phyloP scores from a whole-genome alignment of 2,797 vertebrate species.

The Lateolabrax maculatus region DNA sequence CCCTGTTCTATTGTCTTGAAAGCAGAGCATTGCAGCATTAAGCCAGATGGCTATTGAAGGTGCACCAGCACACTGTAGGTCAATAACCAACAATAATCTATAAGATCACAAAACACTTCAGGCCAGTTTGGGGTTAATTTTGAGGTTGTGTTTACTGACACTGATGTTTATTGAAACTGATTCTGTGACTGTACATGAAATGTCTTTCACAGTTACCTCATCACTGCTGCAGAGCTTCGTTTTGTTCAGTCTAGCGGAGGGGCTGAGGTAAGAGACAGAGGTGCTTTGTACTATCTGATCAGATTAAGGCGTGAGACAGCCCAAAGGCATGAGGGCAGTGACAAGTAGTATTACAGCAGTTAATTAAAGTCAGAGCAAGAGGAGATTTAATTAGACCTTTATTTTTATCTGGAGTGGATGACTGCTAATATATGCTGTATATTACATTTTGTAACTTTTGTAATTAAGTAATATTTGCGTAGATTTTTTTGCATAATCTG shows the following conservation, averaged over 20 bases:
- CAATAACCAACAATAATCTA: conserved; percentile 45
- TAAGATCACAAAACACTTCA: conserved; percentile 42
- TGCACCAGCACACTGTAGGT: conserved; percentile 31
- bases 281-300: conserved; percentile 56
- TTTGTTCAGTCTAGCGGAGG: conserved; percentile 9
- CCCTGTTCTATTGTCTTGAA: conserved; percentile 33
- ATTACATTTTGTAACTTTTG: background rate
- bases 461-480: no score
- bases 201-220: conserved; percentile 35
- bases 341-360: conserved; percentile 57
- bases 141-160: conserved; percentile 27
- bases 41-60: conserved; percentile 44
- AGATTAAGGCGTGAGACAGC: conserved; percentile 61
- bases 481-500: background rate
- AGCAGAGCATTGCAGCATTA: conserved; percentile 30
- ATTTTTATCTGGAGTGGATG: conserved; percentile 24
- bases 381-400: conserved; percentile 46
- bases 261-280: conserved; percentile 52
- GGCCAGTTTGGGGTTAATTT: conserved; percentile 46
- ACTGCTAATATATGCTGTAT: background rate
- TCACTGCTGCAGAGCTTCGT: conserved; percentile 22
- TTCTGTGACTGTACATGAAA: conserved; percentile 30
- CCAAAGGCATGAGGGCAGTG: conserved; percentile 46
- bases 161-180: conserved; percentile 36
- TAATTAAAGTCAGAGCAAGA: conserved; percentile 62